Percentiles rank a stretch among this genome's conserved stretches.
phyloP scores from a whole-genome alignment of 2,888 invertebrate genomes.

The Troides oblongomaculatus region DNA sequence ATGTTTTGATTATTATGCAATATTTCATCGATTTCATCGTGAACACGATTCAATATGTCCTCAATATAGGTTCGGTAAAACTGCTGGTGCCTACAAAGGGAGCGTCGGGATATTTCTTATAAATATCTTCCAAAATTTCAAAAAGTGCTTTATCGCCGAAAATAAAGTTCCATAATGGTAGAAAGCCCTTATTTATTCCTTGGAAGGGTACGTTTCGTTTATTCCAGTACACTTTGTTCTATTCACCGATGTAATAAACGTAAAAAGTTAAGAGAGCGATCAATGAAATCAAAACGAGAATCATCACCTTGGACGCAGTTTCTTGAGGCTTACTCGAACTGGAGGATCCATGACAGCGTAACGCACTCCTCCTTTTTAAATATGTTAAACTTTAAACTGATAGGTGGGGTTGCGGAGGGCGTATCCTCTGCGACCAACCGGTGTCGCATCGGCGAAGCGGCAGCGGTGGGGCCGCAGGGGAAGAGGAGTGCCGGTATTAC shows the following conservation, averaged over 20 bases:
- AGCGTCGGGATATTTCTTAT: constrained; percentile 1
- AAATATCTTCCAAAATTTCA: not conserved
- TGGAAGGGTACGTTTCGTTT: not conserved
- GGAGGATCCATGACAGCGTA: too few species aligned
- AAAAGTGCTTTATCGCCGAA: not conserved
- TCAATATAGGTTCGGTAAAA: not conserved
- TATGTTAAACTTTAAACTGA: too few species aligned
- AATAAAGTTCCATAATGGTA: not conserved
- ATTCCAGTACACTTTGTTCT: not conserved
- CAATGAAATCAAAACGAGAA: too few species aligned
- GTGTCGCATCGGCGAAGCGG: too few species aligned
- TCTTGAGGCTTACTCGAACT: too few species aligned
- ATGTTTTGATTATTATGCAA: not conserved
- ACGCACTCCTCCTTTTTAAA: too few species aligned
- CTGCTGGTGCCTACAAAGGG: not conserved
- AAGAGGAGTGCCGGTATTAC: too few species aligned
- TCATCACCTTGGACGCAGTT: too few species aligned
- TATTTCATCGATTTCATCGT: not conserved
- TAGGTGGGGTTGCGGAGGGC: too few species aligned
- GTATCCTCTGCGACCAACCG: too few species aligned
- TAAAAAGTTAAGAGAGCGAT: too few species aligned
- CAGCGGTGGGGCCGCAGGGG: too few species aligned
- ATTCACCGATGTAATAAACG: not conserved
- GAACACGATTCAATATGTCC: not conserved
- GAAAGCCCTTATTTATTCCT: not conserved